These are phyloP conservation scores for Habrosyne pyritoides DNA, from an alignment of 2,888 invertebrate genomes.

Conservation along the genomic window DNA sequence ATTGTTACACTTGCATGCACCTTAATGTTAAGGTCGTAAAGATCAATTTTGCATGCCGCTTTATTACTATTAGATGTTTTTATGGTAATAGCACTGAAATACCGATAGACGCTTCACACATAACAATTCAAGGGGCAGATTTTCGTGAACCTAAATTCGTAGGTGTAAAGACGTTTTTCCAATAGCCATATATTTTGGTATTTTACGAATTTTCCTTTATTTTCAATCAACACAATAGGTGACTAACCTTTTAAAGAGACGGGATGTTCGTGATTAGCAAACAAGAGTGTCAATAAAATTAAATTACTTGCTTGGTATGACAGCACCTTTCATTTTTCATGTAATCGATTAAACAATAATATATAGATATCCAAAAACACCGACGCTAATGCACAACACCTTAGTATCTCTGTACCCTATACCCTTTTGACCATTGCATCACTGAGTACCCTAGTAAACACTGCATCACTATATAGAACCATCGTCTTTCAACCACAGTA, in stretches of 20 bases:
- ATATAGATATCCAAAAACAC: no score
- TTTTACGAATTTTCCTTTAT: not conserved
- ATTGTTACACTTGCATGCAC: not conserved
- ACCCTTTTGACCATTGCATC: no score
- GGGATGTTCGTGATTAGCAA: not conserved
- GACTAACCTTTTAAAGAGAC: not conserved
- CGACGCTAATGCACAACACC: no score
- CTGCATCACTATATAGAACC: no score
- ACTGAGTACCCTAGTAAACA: no score
- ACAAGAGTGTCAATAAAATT: not conserved
- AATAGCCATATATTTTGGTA: not conserved
- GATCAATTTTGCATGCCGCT: not conserved
- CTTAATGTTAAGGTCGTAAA: not conserved
- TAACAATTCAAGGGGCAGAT: constrained; percentile 1
- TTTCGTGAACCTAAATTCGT: not conserved
- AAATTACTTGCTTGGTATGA: not conserved
- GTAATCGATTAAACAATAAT: not conserved
- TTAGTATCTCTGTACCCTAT: no score
- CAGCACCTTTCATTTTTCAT: not conserved
- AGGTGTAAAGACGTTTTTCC: not conserved
- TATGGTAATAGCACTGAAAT: not conserved
- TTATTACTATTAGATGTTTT: not conserved
- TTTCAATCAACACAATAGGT: constrained; percentile 5
- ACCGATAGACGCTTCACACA: not conserved
- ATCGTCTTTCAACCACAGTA: no score